phyloP scores from a whole-genome alignment of 2,113 vertebrate species.

The Arenaria interpres region DNA sequence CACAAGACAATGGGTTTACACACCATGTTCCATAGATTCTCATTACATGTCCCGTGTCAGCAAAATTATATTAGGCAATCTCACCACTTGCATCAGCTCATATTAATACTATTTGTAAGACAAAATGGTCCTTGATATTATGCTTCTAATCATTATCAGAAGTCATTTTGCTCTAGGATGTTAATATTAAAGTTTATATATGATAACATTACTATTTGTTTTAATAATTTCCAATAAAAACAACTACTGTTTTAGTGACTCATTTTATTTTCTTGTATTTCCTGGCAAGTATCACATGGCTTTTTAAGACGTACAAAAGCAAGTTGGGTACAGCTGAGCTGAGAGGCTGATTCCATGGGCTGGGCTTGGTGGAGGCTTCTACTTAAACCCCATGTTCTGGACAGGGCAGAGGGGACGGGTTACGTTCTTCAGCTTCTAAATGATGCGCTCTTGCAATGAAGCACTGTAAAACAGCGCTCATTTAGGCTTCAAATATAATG shows the following conservation, averaged over 20 bases:
- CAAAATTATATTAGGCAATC: constrained; percentile 58
- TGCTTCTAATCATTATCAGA: constrained; percentile 32
- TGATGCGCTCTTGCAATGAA: neutral
- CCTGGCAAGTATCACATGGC: constrained; percentile 16
- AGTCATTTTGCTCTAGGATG: constrained; percentile 27
- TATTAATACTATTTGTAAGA: constrained; percentile 24
- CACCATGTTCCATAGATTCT: constrained; percentile 55
- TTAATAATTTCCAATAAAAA: constrained; percentile 50
- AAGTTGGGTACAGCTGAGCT: constrained; percentile 17
- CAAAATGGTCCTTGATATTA: neutral
- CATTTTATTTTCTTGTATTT: constrained; percentile 58
- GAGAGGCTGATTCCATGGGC: neutral
- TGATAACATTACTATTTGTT: constrained; percentile 49
- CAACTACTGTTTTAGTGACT: constrained; percentile 45
- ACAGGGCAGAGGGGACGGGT: neutral
- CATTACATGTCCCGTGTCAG: constrained; percentile 59
- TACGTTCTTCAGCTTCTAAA: neutral
- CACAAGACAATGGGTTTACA: constrained; percentile 46
- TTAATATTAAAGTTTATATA: constrained; percentile 65
- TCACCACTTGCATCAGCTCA: constrained; percentile 52
- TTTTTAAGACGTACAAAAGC: constrained; percentile 30
- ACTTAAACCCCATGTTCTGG: neutral
- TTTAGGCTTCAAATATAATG: neutral
- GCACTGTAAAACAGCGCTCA: neutral
- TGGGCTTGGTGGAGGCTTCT: neutral